These are phyloP conservation scores for Sipha maydis DNA, from an alignment of 2,888 invertebrate species.

Conservation along the genomic window DNA sequence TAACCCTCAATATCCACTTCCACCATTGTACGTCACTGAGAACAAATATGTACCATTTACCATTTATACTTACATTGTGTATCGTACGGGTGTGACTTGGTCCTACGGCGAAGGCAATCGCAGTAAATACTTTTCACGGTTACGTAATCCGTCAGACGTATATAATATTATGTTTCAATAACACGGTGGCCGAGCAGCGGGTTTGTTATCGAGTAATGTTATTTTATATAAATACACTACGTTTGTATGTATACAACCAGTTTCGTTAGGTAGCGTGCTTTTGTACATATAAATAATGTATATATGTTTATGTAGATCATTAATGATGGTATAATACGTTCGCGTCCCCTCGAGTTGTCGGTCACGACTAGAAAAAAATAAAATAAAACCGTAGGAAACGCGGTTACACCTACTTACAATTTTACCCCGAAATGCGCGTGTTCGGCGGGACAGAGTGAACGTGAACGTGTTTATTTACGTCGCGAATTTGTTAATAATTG, in stretches of 20 bases:
- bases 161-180: background rate
- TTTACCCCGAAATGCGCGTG: background rate
- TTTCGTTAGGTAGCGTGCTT: background rate
- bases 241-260: background rate
- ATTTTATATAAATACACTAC: background rate
- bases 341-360: background rate
- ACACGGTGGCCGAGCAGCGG: background rate
- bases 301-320: background rate
- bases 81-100: background rate
- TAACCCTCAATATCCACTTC: too few relatives aligned
- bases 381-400: background rate
- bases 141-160: background rate
- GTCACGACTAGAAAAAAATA: slow-evolving; percentile 29
- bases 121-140: background rate
- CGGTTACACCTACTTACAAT: background rate
- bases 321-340: background rate
- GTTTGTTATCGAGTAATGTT: background rate
- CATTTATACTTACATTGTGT: background rate
- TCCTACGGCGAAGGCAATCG: background rate
- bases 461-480: background rate
- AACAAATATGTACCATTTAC: background rate
- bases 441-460: background rate
- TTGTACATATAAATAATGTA: too few relatives aligned
- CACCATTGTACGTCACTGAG: too few relatives aligned
- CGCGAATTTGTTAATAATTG: background rate